These are phyloP conservation scores for Microcaecilia unicolor DNA, from an alignment of 2,797 vertebrate genomes.

Conservation along the genomic window DNA sequence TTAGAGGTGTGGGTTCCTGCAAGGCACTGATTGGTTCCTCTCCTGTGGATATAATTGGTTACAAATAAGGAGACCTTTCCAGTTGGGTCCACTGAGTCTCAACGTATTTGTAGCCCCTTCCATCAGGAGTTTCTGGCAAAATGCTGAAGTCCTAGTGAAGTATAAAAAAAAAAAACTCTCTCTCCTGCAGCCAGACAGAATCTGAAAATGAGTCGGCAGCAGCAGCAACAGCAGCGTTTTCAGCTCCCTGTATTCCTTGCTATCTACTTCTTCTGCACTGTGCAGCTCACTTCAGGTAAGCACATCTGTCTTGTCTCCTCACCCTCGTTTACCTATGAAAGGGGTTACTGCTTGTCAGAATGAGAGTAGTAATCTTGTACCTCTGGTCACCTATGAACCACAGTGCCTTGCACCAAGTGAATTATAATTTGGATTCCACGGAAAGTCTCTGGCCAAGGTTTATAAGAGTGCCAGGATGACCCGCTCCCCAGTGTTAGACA, in stretches of 20 bases:
- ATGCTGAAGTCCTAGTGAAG: slow-evolving; percentile 1
- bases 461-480: no score
- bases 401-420: no score
- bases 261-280: slow-evolving; percentile 30
- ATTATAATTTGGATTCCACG: no score
- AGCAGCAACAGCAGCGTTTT: background rate
- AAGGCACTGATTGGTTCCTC: slow-evolving; percentile 31
- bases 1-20: slow-evolving; percentile 20
- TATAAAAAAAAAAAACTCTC: background rate
- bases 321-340: no score
- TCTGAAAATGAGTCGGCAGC: slow-evolving; percentile 14
- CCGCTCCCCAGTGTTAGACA: no score
- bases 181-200: slow-evolving; percentile 1
- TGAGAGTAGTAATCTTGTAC: no score
- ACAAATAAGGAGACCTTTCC: slow-evolving; percentile 14
- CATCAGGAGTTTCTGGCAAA: background rate
- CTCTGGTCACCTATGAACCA: no score
- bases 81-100: background rate
- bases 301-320: no score
- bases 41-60: background rate
- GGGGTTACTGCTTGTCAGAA: no score
- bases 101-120: background rate
- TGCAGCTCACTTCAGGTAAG: slow-evolving; percentile 35
- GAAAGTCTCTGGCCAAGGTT: no score
- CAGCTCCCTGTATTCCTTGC: slow-evolving; percentile 5